A percentile compares a stretch with the other conserved stretches of the same genome.
phyloP scores from a whole-genome alignment of 2,888 invertebrate genomes.

The Phyllotreta striolata region DNA sequence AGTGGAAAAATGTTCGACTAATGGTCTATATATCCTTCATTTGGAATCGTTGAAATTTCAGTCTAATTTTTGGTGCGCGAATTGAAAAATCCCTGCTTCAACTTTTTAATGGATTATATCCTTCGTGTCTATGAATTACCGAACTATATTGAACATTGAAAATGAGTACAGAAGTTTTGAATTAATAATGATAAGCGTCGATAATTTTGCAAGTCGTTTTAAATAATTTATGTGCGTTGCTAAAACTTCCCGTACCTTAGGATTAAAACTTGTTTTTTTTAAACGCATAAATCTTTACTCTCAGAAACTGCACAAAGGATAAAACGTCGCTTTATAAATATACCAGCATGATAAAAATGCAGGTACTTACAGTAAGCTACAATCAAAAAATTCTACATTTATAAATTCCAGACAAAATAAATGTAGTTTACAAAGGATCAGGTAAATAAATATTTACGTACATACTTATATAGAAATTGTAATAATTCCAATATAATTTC shows the following conservation, averaged over 20 bases:
- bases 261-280: no score
- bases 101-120: conserved; percentile 37
- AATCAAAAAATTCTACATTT: no score
- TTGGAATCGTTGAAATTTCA: conserved; percentile 43
- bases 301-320: no score
- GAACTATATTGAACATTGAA: conserved; percentile 28
- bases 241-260: not conserved
- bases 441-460: no score
- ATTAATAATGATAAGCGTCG: conserved; percentile 28
- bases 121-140: conserved; percentile 29
- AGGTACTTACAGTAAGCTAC: no score
- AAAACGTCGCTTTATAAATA: no score
- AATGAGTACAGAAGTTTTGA: conserved; percentile 17
- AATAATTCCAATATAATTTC: no score
- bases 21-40: conserved; percentile 50
- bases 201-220: conserved; percentile 13
- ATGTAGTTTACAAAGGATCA: no score
- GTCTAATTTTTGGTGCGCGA: conserved; percentile 36
- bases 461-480: no score
- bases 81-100: conserved; percentile 29
- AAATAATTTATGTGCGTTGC: conserved; percentile 14
- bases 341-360: no score
- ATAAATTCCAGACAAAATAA: no score
- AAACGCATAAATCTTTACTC: no score
- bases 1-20: conserved; percentile 49